Evolutionary conservation across 2,888 invertebrate genomes (phyloP).

Genomic region (Troides oblongomaculatus): DNA sequence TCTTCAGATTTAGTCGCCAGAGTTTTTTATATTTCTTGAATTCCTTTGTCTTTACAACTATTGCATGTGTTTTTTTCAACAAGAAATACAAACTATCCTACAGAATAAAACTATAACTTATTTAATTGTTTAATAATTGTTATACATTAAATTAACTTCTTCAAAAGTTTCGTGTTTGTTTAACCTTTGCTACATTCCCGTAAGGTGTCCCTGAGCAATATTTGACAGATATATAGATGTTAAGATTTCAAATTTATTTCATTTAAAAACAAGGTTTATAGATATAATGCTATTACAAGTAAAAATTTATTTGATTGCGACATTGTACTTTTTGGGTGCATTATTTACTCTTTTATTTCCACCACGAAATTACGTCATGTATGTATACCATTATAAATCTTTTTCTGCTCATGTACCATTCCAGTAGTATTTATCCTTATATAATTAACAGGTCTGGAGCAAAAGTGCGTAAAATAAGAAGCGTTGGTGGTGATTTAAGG

Average conservation of each 20-base stretch:
- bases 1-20: constrained; percentile 23
- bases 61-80: neutral
- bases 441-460: constrained; percentile 58
- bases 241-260: constrained; percentile 4
- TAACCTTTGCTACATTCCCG: neutral
- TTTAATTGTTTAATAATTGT: neutral
- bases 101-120: neutral
- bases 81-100: neutral
- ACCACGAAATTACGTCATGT: constrained; percentile 65
- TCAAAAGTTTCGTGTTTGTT: neutral
- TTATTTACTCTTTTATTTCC: constrained; percentile 65
- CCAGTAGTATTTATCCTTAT: neutral
- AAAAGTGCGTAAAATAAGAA: constrained; percentile 56
- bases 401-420: neutral
- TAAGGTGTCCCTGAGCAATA: neutral
- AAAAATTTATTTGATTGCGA: constrained; percentile 61
- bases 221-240: constrained; percentile 4
- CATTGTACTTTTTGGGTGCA: constrained; percentile 60
- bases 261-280: constrained; percentile 12
- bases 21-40: constrained; percentile 12
- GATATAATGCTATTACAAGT: constrained; percentile 63
- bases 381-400: neutral
- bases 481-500: constrained; percentile 39
- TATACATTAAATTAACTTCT: neutral
- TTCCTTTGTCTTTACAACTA: neutral